phyloP scores from a whole-genome alignment of 2,113 vertebrate genomes.

The Tenrec ecaudatus region DNA sequence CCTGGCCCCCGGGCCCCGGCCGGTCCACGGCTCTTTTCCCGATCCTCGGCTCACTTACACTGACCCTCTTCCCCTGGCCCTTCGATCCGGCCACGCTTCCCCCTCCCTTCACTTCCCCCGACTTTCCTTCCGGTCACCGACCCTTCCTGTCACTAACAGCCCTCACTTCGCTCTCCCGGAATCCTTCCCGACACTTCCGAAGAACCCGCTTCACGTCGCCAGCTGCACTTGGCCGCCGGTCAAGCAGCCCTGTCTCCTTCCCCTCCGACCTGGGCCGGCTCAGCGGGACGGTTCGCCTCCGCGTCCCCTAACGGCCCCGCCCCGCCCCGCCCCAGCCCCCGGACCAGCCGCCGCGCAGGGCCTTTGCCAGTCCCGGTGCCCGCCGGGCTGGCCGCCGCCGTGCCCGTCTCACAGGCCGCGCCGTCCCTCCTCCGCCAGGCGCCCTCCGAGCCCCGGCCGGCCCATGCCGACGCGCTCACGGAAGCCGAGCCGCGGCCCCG shows the following conservation, averaged over 20 bases:
- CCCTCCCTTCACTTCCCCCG: conserved; percentile 34
- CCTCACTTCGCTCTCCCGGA: not conserved
- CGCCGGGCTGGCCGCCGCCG: conserved; percentile 71
- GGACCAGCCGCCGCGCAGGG: conserved; percentile 67
- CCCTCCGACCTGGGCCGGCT: rapidly evolving
- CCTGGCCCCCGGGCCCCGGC: not conserved
- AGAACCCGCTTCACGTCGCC: not conserved
- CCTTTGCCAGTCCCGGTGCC: conserved; percentile 72
- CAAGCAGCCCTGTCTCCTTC: too few relatives aligned
- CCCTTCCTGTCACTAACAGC: not conserved
- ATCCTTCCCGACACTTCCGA: conserved; percentile 26
- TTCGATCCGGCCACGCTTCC: not conserved
- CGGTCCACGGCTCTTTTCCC: conserved; percentile 42
- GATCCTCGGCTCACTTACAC: not conserved
- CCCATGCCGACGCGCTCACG: not conserved
- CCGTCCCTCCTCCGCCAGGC: conserved; percentile 33
- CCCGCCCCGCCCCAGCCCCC: conserved; percentile 34
- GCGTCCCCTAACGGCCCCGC: not conserved
- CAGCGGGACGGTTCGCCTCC: not conserved
- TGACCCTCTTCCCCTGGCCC: not conserved
- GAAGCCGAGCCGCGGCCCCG: not conserved
- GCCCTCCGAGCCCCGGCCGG: not conserved
- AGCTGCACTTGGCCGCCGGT: not conserved
- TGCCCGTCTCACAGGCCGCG: conserved; percentile 48
- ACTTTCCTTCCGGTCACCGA: conserved; percentile 27